Evolutionary conservation across 2,888 invertebrate species (phyloP), one percentile per base, ranked within the genome.

Genomic region (Gibbula magus): DNA sequence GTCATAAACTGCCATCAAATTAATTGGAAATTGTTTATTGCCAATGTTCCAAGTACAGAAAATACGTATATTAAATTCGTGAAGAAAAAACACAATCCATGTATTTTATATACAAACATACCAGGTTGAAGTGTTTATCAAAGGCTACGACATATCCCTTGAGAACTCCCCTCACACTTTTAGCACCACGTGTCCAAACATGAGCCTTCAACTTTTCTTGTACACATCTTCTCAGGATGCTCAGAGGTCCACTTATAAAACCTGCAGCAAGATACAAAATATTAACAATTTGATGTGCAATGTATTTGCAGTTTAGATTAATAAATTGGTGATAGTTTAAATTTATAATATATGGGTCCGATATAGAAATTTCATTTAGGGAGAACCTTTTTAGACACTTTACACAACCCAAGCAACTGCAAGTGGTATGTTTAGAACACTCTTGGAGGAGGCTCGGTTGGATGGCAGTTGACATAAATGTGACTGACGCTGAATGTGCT

Each of bases 81-180:
- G n/a, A n/a, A n/a, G n/a, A n/a, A n/a, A n/a, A n/a, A n/a, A n/a
- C n/a, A n/a, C n/a, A n/a, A n/a, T n/a, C n/a, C n/a, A n/a, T n/a
- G n/a, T n/a, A n/a, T n/a, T n/a, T n/a, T 10, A 45, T 1, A 10
- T 10, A 45, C 18, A 54, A 53, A 78, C 88, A 81, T 85, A 93
- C 91, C 87, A 99, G 92, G 93, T 99, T 99, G 96, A 97, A 98
- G 92, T 98, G 97, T 91, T 96, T 97, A 93, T 99, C 99, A 93
- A 97, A 99, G 2, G 96, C 96, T 22, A 95, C 94, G 35, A 98
- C 93, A 86, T 95, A 96, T 0, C 96, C 99, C 82, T 95, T 95
- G 82, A 97, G 95, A 82, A 95, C 95, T 2, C 98, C 97, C 79
- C 97, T 94, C 32, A 98, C 93, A 16, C 95, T 95, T 53, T 93